Percentiles rank a stretch among this genome's conserved stretches.
phyloP scores from a whole-genome alignment of 2,113 vertebrate species.

The Neoarius graeffei region DNA sequence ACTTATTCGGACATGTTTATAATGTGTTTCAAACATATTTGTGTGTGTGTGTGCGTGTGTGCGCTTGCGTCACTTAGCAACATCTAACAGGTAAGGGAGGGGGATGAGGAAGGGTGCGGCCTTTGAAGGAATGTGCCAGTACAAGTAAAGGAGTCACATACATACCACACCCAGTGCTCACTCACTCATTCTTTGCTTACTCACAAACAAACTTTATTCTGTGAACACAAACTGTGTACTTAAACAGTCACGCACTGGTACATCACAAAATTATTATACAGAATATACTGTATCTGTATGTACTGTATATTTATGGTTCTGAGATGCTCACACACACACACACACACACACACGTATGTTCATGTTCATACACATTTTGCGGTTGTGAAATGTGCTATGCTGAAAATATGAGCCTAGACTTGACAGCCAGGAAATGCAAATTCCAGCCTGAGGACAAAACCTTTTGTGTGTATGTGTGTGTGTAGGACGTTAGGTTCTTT shows the following conservation, averaged over 20 bases:
- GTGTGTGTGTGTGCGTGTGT: background rate
- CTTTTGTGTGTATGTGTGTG: background rate
- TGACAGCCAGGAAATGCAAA: conserved; percentile 12
- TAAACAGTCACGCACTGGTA: conserved; percentile 5
- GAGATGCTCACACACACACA: background rate
- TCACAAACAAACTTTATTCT: conserved; percentile 49
- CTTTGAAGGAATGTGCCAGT: conserved; percentile 47
- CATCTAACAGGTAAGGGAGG: conserved; percentile 44
- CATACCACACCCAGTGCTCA: conserved; percentile 38
- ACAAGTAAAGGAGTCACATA: conserved; percentile 37
- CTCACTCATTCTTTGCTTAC: conserved; percentile 28
- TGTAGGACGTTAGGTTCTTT: background rate
- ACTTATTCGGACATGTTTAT: conserved; percentile 3
- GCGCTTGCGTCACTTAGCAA: background rate
- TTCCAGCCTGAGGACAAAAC: conserved; percentile 22
- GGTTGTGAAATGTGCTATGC: background rate
- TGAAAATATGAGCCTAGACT: conserved; percentile 25
- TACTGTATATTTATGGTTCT: background rate
- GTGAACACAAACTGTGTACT: conserved; percentile 20
- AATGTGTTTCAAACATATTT: background rate
- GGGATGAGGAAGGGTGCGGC: conserved; percentile 50
- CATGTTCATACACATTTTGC: background rate
- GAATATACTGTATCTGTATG: conserved; percentile 12
- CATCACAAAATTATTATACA: conserved; percentile 19
- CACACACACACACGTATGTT: background rate